These are phyloP conservation scores for Cepphus grylle DNA, from an alignment of 2,113 vertebrate species.

Conservation along the genomic window DNA sequence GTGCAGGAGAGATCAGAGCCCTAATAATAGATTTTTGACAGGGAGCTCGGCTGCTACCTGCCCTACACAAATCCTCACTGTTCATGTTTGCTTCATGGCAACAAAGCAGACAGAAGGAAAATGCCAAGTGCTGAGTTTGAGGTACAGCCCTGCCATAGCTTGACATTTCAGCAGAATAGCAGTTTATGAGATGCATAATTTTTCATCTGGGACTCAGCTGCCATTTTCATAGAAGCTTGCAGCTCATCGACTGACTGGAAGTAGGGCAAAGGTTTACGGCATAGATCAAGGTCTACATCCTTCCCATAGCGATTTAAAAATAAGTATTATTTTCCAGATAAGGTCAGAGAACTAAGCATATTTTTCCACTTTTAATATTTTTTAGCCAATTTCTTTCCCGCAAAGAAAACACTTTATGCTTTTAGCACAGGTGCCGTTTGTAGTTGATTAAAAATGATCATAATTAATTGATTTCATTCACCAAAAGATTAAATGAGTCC, in stretches of 20 bases:
- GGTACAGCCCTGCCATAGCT: slow-evolving; percentile 74
- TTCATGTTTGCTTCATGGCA: slow-evolving; percentile 81
- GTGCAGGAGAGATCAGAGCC: slow-evolving; percentile 79
- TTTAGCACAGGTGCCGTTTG: neutral
- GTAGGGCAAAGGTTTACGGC: slow-evolving; percentile 74
- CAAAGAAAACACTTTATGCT: neutral
- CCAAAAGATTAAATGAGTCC: slow-evolving; percentile 33
- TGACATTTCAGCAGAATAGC: slow-evolving; percentile 82
- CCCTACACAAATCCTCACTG: slow-evolving; percentile 81
- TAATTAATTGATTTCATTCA: slow-evolving; percentile 50
- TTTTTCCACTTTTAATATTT: neutral
- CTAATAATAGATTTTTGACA: slow-evolving; percentile 85
- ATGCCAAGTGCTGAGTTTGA: slow-evolving; percentile 82
- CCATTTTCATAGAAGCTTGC: slow-evolving; percentile 74
- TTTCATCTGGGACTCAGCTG: slow-evolving; percentile 80
- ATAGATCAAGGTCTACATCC: slow-evolving; percentile 64
- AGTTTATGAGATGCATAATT: slow-evolving; percentile 84
- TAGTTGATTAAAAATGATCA: slow-evolving; percentile 14
- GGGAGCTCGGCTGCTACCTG: slow-evolving; percentile 76
- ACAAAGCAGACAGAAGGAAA: slow-evolving; percentile 83
- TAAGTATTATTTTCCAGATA: slow-evolving; percentile 39
- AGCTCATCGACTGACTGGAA: slow-evolving; percentile 68
- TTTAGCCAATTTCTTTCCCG: neutral
- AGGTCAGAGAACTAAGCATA: neutral
- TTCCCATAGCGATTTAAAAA: slow-evolving; percentile 60